Evolutionary conservation across 2,888 invertebrate species (phyloP).

Genomic region (Arctia plantaginis): DNA sequence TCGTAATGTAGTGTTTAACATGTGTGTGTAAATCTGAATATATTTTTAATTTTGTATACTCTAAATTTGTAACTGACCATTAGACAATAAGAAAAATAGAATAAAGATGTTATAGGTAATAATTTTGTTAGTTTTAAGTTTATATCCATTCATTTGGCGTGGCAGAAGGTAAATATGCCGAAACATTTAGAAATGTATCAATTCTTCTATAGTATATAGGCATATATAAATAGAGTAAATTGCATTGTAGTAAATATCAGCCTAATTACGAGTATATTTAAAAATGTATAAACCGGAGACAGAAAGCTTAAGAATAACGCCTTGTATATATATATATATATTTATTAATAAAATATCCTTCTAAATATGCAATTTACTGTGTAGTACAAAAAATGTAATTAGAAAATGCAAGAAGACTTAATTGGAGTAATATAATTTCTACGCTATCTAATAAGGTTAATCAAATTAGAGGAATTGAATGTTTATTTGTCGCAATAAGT

Average conservation of each 20-base stretch:
- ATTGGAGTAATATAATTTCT: neutral
- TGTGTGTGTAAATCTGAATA: too few relatives aligned
- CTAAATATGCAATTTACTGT: neutral
- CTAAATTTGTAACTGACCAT: too few relatives aligned
- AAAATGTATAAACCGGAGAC: neutral
- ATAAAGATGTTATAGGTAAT: too few relatives aligned
- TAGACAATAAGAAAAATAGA: too few relatives aligned
- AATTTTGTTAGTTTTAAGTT: neutral
- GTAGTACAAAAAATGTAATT: neutral
- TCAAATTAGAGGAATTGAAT: too few relatives aligned
- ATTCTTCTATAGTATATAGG: neutral
- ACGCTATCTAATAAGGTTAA: neutral
- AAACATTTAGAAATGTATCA: constrained; percentile 9
- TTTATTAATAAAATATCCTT: neutral
- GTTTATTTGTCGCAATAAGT: too few relatives aligned
- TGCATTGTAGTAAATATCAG: neutral
- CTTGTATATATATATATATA: neutral
- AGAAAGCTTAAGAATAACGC: neutral
- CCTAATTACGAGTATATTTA: neutral
- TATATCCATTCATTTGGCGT: neutral
- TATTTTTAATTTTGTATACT: too few relatives aligned
- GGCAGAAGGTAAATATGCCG: neutral
- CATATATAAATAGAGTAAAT: neutral
- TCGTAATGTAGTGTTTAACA: too few relatives aligned
- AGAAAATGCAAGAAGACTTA: neutral